Conservation (phyloP, 2,113 vertebrate species). For the Leptodactylus fuscus region DNA sequence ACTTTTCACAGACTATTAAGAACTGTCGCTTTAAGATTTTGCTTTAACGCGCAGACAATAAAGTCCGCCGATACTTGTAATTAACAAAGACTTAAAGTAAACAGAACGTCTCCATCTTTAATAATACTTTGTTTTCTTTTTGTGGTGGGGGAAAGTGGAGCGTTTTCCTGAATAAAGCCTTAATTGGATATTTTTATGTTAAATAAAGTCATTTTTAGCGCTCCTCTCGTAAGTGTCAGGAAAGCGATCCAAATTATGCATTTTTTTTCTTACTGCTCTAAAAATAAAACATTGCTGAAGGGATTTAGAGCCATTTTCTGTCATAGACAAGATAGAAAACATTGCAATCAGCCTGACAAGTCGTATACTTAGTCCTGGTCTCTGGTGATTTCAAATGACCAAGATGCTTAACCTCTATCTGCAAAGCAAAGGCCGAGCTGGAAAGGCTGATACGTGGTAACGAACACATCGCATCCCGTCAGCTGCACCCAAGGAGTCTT, state of each 20-base stretch:
- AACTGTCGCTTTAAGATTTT: constrained; percentile 55
- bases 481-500: background rate
- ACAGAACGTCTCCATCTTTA: constrained; percentile 47
- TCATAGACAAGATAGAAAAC: constrained; percentile 57
- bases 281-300: constrained; percentile 57
- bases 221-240: constrained; percentile 54
- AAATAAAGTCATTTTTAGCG: constrained; percentile 61
- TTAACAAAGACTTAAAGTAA: constrained; percentile 60
- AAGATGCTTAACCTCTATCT: constrained; percentile 53
- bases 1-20: constrained; percentile 60
- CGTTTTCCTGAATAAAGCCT: constrained; percentile 58
- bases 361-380: constrained; percentile 42
- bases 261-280: constrained; percentile 38
- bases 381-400: constrained; percentile 56
- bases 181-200: constrained; percentile 61
- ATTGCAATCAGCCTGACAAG: constrained; percentile 57
- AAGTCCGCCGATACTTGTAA: constrained; percentile 51
- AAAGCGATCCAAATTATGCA: constrained; percentile 57
- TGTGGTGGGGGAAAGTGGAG: constrained; percentile 34
- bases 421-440: constrained; percentile 2
- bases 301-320: constrained; percentile 56
- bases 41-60: constrained; percentile 46
- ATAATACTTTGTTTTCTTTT: constrained; percentile 56
- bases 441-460: background rate
- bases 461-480: constrained; percentile 1